phyloP scores from a whole-genome alignment of 2,888 invertebrate species.

The Smittia aterrima region DNA sequence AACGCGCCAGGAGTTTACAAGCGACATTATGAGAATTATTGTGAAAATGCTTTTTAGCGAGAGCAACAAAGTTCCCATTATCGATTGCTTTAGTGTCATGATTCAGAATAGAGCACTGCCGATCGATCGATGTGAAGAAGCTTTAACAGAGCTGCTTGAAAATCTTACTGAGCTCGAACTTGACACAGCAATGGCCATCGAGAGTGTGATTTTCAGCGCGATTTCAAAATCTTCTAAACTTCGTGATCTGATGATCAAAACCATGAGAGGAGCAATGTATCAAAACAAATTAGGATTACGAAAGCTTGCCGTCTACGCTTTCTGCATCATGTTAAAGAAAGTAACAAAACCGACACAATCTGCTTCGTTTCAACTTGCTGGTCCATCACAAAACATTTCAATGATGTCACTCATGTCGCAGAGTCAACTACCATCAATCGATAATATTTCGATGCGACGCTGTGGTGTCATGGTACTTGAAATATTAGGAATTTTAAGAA shows the following conservation, averaged over 20 bases:
- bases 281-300: background rate
- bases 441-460: background rate
- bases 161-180: conserved; percentile 7
- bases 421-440: conserved; percentile 8
- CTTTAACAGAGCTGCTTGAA: background rate
- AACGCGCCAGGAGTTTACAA: background rate
- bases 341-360: background rate
- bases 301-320: conserved; percentile 17
- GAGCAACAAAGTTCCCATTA: conserved; percentile 12
- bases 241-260: background rate
- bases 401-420: conserved; percentile 21
- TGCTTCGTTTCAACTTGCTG: background rate
- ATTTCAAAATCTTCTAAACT: background rate
- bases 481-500: conserved; percentile 15
- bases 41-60: conserved; percentile 31
- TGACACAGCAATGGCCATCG: conserved; percentile 16
- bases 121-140: background rate
- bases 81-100: background rate
- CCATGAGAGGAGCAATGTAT: conserved; percentile 25
- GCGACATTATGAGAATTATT: conserved; percentile 1
- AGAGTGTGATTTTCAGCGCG: conserved; percentile 1
- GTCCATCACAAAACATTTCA: conserved; percentile 26
- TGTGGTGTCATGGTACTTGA: conserved; percentile 5
- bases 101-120: conserved; percentile 11
- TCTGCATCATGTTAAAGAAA: conserved; percentile 24